These are phyloP conservation scores for Chaenocephalus aceratus DNA, from an alignment of 2,113 vertebrate species.

Conservation along the genomic window DNA sequence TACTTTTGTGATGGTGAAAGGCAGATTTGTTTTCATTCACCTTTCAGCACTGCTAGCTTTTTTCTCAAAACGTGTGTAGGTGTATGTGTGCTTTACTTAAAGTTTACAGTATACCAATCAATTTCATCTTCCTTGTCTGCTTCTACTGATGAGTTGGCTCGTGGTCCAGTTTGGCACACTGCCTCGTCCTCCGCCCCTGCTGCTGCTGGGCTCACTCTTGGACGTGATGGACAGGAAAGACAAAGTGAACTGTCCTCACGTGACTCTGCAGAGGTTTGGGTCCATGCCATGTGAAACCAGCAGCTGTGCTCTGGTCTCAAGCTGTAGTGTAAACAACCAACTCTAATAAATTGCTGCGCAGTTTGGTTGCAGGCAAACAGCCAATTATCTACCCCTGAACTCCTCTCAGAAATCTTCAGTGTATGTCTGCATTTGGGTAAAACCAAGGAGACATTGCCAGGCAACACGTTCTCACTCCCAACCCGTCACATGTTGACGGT, in stretches of 20 bases:
- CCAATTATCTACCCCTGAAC: slow-evolving; percentile 31
- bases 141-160: slow-evolving; percentile 53
- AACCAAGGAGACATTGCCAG: background rate
- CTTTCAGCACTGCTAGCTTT: too few species aligned
- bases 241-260: slow-evolving; percentile 45
- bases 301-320: slow-evolving; percentile 58
- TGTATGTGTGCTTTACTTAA: too few species aligned
- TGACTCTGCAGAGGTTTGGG: slow-evolving; percentile 31
- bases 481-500: too few species aligned
- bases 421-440: background rate
- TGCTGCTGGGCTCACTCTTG: slow-evolving; percentile 45
- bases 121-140: slow-evolving; percentile 4
- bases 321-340: slow-evolving; percentile 57
- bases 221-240: slow-evolving; percentile 62
- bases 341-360: slow-evolving; percentile 47
- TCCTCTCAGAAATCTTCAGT: slow-evolving; percentile 15
- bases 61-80: too few species aligned
- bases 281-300: slow-evolving; percentile 19
- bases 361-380: slow-evolving; percentile 57
- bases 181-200: slow-evolving; percentile 42
- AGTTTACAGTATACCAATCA: too few species aligned
- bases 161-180: slow-evolving; percentile 45
- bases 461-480: too few species aligned
- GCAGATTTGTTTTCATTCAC: too few species aligned
- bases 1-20: too few species aligned